Percentiles rank a stretch among this genome's conserved stretches.
These are phyloP conservation scores for Cantharis nigra DNA, from an alignment of 2,888 invertebrate species.

Conservation along the genomic window DNA sequence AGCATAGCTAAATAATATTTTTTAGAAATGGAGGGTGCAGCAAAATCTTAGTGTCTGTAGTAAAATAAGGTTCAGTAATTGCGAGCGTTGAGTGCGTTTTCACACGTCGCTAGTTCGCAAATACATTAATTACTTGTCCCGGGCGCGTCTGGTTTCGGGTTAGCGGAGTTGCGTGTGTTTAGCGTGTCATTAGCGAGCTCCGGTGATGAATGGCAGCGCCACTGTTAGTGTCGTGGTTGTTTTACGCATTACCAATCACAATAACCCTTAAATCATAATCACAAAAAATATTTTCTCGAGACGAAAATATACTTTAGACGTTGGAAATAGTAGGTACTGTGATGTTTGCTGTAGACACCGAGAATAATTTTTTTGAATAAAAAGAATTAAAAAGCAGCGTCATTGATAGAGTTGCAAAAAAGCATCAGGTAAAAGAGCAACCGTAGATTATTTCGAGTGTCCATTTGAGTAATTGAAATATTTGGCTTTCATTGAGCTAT, in stretches of 20 bases:
- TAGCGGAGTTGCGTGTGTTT: conserved; percentile 52
- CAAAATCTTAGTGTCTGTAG: conserved; percentile 31
- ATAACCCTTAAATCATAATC: conserved; percentile 33
- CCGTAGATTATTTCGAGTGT: conserved; percentile 49
- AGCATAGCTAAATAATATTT: conserved; percentile 18
- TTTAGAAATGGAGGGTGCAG: conserved; percentile 15
- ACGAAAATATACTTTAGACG: not conserved
- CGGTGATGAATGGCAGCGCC: conserved; percentile 54
- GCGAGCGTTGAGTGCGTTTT: conserved; percentile 47
- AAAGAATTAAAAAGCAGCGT: conserved; percentile 19
- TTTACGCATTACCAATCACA: conserved; percentile 53
- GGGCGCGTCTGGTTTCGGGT: conserved; percentile 42
- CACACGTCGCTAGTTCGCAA: conserved; percentile 49
- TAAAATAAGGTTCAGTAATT: conserved; percentile 33
- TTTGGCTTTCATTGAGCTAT: conserved; percentile 51
- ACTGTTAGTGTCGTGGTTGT: conserved; percentile 53
- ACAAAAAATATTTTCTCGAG: not conserved
- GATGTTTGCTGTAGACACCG: not conserved
- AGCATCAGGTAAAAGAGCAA: conserved; percentile 38
- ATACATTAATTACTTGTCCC: conserved; percentile 51
- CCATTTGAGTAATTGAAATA: conserved; percentile 57
- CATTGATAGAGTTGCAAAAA: conserved; percentile 24
- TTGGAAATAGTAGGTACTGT: not conserved
- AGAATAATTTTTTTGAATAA: not conserved
- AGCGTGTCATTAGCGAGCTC: conserved; percentile 54